Evolutionary conservation across 2,888 invertebrate genomes (phyloP).

Genomic region (Diarsia mendica): DNA sequence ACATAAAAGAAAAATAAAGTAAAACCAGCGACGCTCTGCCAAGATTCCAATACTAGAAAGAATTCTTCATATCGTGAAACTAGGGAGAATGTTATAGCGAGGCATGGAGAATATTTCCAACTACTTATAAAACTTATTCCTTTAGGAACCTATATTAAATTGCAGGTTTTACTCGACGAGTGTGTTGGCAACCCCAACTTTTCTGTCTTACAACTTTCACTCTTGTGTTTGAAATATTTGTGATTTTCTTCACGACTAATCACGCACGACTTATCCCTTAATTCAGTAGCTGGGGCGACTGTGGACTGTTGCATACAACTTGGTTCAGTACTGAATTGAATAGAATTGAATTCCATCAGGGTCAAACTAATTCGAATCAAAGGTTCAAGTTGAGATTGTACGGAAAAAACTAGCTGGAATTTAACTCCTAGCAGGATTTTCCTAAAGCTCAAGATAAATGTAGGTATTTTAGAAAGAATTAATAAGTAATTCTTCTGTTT

Average conservation of each 20-base stretch:
- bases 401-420: constrained; percentile 1
- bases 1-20: constrained; percentile 19
- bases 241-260: too few species aligned
- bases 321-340: background rate
- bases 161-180: background rate
- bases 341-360: background rate
- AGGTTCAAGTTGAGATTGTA: background rate
- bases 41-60: constrained; percentile 47
- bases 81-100: constrained; percentile 24
- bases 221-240: background rate
- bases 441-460: too few species aligned
- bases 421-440: background rate
- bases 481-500: constrained; percentile 2
- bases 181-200: background rate
- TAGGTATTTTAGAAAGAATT: too few species aligned
- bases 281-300: too few species aligned
- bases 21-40: constrained; percentile 1
- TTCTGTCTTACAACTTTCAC: background rate
- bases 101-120: constrained; percentile 30
- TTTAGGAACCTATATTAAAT: constrained; percentile 3
- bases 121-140: constrained; percentile 19
- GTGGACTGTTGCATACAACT: background rate
- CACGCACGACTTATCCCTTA: too few species aligned
- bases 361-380: background rate
- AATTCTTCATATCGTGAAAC: constrained; percentile 48